Evolutionary conservation across 2,888 invertebrate species (phyloP), one percentile per base, ranked within the genome.

Genomic region (Erebia epiphron): DNA sequence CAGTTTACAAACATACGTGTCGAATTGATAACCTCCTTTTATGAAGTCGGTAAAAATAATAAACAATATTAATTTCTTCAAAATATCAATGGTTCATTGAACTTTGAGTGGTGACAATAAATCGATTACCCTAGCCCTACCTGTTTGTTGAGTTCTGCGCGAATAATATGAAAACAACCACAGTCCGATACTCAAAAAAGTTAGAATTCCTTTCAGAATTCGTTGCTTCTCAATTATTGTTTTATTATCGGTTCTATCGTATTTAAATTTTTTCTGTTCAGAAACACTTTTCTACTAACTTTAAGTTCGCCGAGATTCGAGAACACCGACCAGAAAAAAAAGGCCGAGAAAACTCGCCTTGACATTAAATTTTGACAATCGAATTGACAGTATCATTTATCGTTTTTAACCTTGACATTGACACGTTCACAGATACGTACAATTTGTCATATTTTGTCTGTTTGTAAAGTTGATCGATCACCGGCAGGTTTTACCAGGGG

Each of bases 341-440:
- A n/a, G n/a, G n/a, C n/a, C n/a, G n/a, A n/a, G n/a, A n/a, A n/a
- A n/a, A n/a, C n/a, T n/a, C n/a, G n/a, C n/a, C 58, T 35, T 7
- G 35, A 67, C 66, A 70, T 56, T 58, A n/a, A 18, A 16, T 52
- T 52, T 52, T 16, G 52, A 52, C 49, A 14, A 49, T 49, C 14
- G 43, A 46, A 61, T 69, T 75, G 75, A 77, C 76, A 72, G 67
- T 75, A 74, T 70, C 74, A 71, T 74, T n/a, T 73, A 16, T 14
- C 21, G 46, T 64, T 54, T 54, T 41, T 41, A 35, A 35, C 64
- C 64, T 64, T 26, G 26, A 67, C 64, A 52, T 54, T 64, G 64
- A 64, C 64, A 41, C 16, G 11, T 64, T 64, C 7, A 56, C 56
- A 43, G 16, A 21, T 50, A 7, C 26, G 26, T 26, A 26, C 26